Evolutionary conservation across 1,140 invertebrate species (phyloP).

Genomic region (Hetaerina americana): DNA sequence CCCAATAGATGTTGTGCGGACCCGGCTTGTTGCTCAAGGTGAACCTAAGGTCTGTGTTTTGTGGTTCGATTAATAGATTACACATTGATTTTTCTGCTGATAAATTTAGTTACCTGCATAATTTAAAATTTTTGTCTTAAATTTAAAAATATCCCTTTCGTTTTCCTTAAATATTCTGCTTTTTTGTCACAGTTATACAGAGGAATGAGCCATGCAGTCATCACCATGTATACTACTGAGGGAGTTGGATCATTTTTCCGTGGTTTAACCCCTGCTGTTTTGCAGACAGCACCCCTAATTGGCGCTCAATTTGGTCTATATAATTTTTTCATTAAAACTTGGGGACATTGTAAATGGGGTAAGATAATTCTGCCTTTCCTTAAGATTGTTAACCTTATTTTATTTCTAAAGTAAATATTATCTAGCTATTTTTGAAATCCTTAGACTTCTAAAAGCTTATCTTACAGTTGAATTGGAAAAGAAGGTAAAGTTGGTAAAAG

Average conservation of each 20-base stretch:
- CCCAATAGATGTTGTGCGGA: slow-evolving; percentile 89
- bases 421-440: no score
- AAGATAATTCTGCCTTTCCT: no score
- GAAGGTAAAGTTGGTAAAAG: no score
- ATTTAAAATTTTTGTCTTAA: slow-evolving; percentile 1
- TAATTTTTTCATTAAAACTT: slow-evolving; percentile 30
- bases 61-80: not conserved
- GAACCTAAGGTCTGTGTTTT: slow-evolving; percentile 42
- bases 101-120: not conserved
- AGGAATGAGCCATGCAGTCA: slow-evolving; percentile 44
- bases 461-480: no score
- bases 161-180: slow-evolving; percentile 11
- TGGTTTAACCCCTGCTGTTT: slow-evolving; percentile 66
- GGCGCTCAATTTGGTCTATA: slow-evolving; percentile 84
- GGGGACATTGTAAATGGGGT: slow-evolving; percentile 10
- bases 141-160: slow-evolving; percentile 1
- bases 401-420: no score
- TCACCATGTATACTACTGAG: slow-evolving; percentile 51
- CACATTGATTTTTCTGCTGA: not conserved
- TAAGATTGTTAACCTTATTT: no score
- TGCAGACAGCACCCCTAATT: slow-evolving; percentile 77
- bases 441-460: no score
- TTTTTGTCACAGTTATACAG: slow-evolving; percentile 46
- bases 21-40: slow-evolving; percentile 83
- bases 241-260: slow-evolving; percentile 60